Conservation (phyloP, 2,113 vertebrate species). For the Eublepharis macularius region DNA sequence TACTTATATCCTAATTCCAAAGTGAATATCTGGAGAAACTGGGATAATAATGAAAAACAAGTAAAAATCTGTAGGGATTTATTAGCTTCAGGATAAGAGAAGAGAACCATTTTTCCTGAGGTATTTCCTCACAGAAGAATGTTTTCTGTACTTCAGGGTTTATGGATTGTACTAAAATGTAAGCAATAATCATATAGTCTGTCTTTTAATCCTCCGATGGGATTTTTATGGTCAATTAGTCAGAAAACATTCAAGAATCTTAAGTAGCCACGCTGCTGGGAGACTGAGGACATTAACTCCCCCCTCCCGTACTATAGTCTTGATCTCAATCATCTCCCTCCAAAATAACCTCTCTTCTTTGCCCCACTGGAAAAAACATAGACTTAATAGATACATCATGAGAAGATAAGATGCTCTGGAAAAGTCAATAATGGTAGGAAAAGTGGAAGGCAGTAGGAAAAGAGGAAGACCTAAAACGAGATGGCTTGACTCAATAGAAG, state of each 20-base stretch:
- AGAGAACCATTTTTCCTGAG: neutral
- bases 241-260: neutral
- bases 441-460: too few relatives aligned
- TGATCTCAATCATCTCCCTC: too few relatives aligned
- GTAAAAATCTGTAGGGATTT: fast-evolving
- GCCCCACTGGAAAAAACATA: too few relatives aligned
- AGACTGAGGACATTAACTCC: too few relatives aligned
- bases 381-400: too few relatives aligned
- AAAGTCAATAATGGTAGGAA: too few relatives aligned
- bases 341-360: too few relatives aligned
- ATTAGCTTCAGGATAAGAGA: neutral
- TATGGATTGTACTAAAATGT: neutral
- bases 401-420: too few relatives aligned
- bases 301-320: too few relatives aligned
- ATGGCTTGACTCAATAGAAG: too few relatives aligned
- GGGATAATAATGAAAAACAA: fast-evolving
- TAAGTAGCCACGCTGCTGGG: too few relatives aligned
- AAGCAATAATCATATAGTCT: neutral
- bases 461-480: too few relatives aligned
- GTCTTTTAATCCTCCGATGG: neutral
- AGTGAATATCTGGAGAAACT: neutral
- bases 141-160: neutral
- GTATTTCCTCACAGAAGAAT: neutral
- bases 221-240: neutral
- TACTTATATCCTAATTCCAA: conserved; percentile 10